A percentile compares a stretch with the other conserved stretches of the same genome.
Evolutionary conservation across 2,888 invertebrate genomes (phyloP).

Genomic region (Cancer borealis): DNA sequence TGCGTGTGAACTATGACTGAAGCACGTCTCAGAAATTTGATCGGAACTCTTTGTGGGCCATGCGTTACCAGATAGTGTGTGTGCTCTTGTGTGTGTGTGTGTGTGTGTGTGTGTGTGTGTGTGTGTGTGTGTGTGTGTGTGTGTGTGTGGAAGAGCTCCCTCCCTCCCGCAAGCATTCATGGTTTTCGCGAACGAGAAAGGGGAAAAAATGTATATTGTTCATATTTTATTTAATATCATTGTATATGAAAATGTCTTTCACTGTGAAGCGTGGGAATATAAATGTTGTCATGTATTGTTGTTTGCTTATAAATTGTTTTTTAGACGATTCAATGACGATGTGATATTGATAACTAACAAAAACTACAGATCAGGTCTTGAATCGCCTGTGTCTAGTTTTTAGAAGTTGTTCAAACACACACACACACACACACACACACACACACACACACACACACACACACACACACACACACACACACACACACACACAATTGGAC

Average conservation of each 20-base stretch:
- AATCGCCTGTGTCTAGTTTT: too few relatives aligned
- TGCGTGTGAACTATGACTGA: not conserved
- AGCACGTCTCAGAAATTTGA: not conserved
- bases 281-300: too few relatives aligned
- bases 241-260: too few relatives aligned
- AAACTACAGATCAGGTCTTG: too few relatives aligned
- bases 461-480: not conserved
- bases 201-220: too few relatives aligned
- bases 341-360: too few relatives aligned
- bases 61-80: not conserved
- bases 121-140: not conserved
- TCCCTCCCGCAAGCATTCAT: not conserved
- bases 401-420: too few relatives aligned
- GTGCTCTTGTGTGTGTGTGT: constrained; percentile 16
- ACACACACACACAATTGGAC: constrained; percentile 51
- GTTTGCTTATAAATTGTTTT: too few relatives aligned
- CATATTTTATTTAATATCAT: too few relatives aligned
- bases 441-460: constrained; percentile 17
- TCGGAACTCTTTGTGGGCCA: not conserved
- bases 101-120: not conserved
- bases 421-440: not conserved
- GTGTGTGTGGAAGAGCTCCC: not conserved
- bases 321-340: too few relatives aligned
- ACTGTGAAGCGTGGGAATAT: too few relatives aligned
- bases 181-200: too few relatives aligned